Base-by-base conservation (phyloP, 2,888 invertebrate genomes). In the Eubasilissa splendida region DNA sequence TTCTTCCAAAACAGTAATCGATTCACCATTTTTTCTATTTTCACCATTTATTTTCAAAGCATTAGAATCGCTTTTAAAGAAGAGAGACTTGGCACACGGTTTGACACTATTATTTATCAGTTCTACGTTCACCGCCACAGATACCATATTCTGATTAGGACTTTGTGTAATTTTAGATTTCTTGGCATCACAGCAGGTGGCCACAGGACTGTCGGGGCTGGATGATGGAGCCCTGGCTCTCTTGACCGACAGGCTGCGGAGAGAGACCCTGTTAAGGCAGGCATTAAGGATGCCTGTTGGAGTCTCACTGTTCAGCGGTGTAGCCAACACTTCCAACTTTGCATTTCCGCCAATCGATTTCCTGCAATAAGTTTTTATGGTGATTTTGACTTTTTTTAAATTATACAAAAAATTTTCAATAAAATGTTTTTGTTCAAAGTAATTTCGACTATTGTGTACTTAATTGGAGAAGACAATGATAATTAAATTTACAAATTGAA, bases 1-100 rank as follows among this genome's bases (percentile, higher is more conserved):
- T 90, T 1, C 90, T 68, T 81, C 76, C 63, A 81, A 14, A 31
- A 78, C 58, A 11, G 70, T 81, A 5, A 54, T 42, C 10, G 42
- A n/a, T 70, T 75, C 70, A 9, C 65, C 76, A 31, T 53, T 70
- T 54, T 70, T 71, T 22, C 58, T 14, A 3, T 9, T 11, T 56
- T 31, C 52, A 22, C 53, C 53, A 66, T 63, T 22, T 14, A 53
- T 76, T 14, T 33, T 52, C 50, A 68, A 56, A 33, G 33, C 22
- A 14, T 42, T 5, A 53, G 22, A n/a, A 14, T 54, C 22, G 33
- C n/a, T 63, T 14, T 73, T 63, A 53, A 52, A 50, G 22, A 42
- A n/a, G 42, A 65, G 52, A 12, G 14, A 56, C 9, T 31, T 60
- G 10, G 52, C 53, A 33, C 31, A 11, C 10, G 50, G 52, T 56